These are phyloP conservation scores for Gadus macrocephalus DNA, from an alignment of 2,113 vertebrate genomes.

Conservation along the genomic window DNA sequence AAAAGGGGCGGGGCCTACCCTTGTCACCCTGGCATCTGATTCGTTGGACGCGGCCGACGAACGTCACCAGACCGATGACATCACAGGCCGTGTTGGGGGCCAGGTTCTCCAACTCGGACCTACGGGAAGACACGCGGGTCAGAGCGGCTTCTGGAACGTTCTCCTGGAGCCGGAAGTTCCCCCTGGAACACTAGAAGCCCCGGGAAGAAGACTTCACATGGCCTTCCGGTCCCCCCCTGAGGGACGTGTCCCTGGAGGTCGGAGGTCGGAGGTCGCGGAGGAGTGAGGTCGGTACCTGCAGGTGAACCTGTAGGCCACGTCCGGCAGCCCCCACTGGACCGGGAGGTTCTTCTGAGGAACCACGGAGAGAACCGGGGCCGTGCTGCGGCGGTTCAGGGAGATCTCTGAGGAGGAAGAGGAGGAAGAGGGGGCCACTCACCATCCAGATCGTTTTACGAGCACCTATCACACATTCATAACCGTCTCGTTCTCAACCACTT, in stretches of 20 bases:
- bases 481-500: too few species aligned
- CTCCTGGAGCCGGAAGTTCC: too few species aligned
- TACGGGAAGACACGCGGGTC: conserved; percentile 49
- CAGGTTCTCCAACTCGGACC: conserved; percentile 77
- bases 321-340: conserved; percentile 83
- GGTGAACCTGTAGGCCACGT: conserved; percentile 78
- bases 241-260: too few species aligned
- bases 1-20: conserved; percentile 38
- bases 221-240: too few species aligned
- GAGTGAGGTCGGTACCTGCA: conserved; percentile 69
- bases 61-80: conserved; percentile 85
- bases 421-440: too few species aligned
- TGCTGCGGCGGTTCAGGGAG: conserved; percentile 78
- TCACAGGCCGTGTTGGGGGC: conserved; percentile 77
- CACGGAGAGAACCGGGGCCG: conserved; percentile 76
- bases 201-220: too few species aligned
- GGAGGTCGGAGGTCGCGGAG: too few species aligned
- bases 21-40: conserved; percentile 74
- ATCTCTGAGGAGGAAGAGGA: conserved; percentile 75
- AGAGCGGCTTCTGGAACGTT: too few species aligned
- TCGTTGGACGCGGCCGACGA: conserved; percentile 85
- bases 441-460: too few species aligned
- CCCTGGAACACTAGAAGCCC: too few species aligned
- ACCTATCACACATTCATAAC: too few species aligned
- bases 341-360: conserved; percentile 79